These are phyloP conservation scores for Daktulosphaira vitifoliae DNA, from an alignment of 1,140 invertebrate genomes.

Conservation along the genomic window DNA sequence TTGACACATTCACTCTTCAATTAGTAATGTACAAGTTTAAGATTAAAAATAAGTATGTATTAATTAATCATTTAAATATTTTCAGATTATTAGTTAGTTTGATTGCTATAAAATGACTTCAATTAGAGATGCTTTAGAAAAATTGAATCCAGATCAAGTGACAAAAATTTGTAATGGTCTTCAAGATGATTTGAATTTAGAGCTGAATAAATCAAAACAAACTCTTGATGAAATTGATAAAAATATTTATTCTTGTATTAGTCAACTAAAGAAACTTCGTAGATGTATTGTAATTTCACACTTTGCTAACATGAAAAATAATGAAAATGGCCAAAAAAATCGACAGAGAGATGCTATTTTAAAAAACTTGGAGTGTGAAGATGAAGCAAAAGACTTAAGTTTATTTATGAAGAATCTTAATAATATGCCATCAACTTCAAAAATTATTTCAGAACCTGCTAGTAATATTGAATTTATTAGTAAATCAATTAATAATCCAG, in stretches of 20 bases:
- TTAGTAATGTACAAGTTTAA: no score
- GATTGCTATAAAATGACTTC: no score
- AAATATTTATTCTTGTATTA: constrained; percentile 1
- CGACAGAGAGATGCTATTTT: constrained; percentile 8
- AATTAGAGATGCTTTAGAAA: no score
- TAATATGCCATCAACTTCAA: background rate
- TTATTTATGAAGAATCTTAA: background rate
- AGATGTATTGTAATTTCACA: constrained; percentile 17
- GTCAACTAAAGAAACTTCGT: constrained; percentile 10
- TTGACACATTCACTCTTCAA: no score
- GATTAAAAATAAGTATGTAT: no score
- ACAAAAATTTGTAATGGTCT: background rate
- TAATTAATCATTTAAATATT: no score
- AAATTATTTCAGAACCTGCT: background rate
- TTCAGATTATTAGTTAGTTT: no score
- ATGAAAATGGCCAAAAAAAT: constrained; percentile 13
- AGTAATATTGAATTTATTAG: background rate
- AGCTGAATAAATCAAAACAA: background rate
- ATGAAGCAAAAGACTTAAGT: constrained; percentile 22
- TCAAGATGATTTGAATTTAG: background rate
- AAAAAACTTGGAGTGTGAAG: constrained; percentile 6
- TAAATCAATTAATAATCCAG: background rate
- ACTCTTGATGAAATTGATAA: constrained; percentile 2
- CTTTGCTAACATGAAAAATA: constrained; percentile 26
- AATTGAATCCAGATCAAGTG: background rate